Percentiles rank a stretch among this genome's conserved stretches.
phyloP scores from a whole-genome alignment of 1,140 invertebrate species.

The Ceratina calcarata region DNA sequence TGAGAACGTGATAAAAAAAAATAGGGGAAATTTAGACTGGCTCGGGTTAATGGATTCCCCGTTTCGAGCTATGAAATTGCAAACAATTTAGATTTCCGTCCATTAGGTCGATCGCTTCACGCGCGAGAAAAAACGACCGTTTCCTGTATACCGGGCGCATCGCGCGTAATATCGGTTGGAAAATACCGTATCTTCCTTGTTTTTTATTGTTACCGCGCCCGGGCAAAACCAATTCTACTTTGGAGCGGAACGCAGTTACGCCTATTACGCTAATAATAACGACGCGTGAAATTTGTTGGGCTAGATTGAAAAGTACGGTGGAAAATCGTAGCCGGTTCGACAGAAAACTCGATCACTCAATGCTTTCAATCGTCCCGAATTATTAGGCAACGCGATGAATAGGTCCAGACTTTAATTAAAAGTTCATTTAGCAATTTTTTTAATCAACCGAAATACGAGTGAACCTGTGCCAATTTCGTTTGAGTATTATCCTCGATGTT shows the following conservation, averaged over 20 bases:
- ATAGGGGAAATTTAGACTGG: not conserved
- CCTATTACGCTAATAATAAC: not conserved
- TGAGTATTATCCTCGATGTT: no score
- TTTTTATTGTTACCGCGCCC: not conserved
- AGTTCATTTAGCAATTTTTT: no score
- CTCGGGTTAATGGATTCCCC: conserved; percentile 4
- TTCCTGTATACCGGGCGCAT: not conserved
- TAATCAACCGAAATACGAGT: no score
- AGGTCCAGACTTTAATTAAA: no score
- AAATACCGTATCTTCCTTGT: not conserved
- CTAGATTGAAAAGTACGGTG: no score
- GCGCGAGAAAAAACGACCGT: not conserved
- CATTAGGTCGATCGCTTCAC: conserved; percentile 4
- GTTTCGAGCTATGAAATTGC: conserved; percentile 22
- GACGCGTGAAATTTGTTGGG: conserved; percentile 12
- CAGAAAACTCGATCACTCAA: no score
- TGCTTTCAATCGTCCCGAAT: no score
- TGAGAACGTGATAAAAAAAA: not conserved
- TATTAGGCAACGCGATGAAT: no score
- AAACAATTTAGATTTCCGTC: conserved; percentile 26
- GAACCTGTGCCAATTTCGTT: not conserved
- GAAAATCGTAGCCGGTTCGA: no score
- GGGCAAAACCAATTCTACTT: not conserved
- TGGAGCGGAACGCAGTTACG: not conserved
- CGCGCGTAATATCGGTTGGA: not conserved